phyloP scores from a whole-genome alignment of 2,797 vertebrate species.

The Remorina albescens region DNA sequence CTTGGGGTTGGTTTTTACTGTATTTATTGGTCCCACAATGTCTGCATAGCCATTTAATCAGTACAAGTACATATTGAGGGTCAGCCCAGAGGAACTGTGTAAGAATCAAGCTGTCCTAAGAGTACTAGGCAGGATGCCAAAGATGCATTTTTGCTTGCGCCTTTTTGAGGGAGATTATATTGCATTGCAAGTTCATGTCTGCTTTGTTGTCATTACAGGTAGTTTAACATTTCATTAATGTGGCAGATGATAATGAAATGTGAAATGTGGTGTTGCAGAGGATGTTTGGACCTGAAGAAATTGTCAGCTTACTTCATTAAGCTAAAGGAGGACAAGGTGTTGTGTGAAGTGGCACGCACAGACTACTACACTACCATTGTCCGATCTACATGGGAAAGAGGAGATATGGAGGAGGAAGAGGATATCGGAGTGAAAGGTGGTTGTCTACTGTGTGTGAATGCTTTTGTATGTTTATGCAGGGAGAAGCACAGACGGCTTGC shows the following conservation, averaged over 20 bases:
- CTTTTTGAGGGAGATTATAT: too few species aligned
- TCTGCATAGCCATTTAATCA: too few species aligned
- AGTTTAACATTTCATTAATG: slow-evolving; percentile 22
- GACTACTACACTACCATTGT: slow-evolving; percentile 78
- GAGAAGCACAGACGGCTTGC: slow-evolving; percentile 82
- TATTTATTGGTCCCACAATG: too few species aligned
- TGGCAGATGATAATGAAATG: slow-evolving; percentile 31
- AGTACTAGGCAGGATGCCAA: too few species aligned
- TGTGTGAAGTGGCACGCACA: slow-evolving; percentile 73
- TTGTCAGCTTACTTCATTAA: slow-evolving; percentile 70
- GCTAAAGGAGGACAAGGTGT: slow-evolving; percentile 78
- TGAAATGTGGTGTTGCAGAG: slow-evolving; percentile 22
- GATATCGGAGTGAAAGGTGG: slow-evolving; percentile 29
- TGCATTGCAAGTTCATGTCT: too few species aligned
- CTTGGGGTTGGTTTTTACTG: too few species aligned
- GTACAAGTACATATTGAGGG: too few species aligned
- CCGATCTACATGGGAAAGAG: slow-evolving; percentile 52
- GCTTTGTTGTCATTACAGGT: too few species aligned
- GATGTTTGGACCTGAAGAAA: slow-evolving; percentile 49
- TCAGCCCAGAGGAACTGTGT: too few species aligned
- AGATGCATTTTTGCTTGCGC: too few species aligned
- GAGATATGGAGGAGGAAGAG: slow-evolving; percentile 49
- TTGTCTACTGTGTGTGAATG: slow-evolving; percentile 39
- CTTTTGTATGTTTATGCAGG: slow-evolving; percentile 13
- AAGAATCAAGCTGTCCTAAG: too few species aligned